These are phyloP conservation scores for Rhabdomys pumilio DNA, from an alignment of 2,797 vertebrate genomes.

Conservation along the genomic window DNA sequence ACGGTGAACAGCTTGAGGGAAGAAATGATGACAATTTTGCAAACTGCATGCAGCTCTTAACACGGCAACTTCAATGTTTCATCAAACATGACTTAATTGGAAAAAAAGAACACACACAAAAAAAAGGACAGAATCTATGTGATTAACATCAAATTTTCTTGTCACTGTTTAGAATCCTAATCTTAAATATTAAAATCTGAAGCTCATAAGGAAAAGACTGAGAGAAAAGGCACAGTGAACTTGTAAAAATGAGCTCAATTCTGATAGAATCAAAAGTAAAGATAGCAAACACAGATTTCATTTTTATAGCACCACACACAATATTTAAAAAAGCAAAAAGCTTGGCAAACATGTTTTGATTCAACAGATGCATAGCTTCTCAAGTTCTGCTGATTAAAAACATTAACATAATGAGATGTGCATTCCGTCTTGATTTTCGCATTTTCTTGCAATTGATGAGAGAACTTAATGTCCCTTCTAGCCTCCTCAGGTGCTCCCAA, in stretches of 20 bases:
- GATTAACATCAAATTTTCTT: not conserved
- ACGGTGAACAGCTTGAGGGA: not conserved
- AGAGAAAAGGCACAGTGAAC: not conserved
- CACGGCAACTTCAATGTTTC: not conserved
- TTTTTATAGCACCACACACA: constrained; percentile 67
- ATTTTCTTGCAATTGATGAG: constrained; percentile 52
- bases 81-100: not conserved
- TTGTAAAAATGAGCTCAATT: constrained; percentile 29
- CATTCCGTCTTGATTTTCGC: constrained; percentile 68
- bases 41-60: not conserved
- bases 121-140: not conserved
- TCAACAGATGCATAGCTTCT: constrained; percentile 72
- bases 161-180: not conserved
- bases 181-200: not conserved
- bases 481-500: constrained; percentile 46
- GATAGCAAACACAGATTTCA: constrained; percentile 46
- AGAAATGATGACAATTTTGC: not conserved
- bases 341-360: constrained; percentile 69
- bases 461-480: constrained; percentile 61
- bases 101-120: not conserved
- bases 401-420: constrained; percentile 74
- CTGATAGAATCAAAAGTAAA: constrained; percentile 42
- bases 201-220: not conserved
- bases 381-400: constrained; percentile 77
- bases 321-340: constrained; percentile 74